Evolutionary conservation across 1,140 invertebrate genomes (phyloP), one percentile per base, ranked within the genome.

Genomic region (Pollicipes pollicipes): DNA sequence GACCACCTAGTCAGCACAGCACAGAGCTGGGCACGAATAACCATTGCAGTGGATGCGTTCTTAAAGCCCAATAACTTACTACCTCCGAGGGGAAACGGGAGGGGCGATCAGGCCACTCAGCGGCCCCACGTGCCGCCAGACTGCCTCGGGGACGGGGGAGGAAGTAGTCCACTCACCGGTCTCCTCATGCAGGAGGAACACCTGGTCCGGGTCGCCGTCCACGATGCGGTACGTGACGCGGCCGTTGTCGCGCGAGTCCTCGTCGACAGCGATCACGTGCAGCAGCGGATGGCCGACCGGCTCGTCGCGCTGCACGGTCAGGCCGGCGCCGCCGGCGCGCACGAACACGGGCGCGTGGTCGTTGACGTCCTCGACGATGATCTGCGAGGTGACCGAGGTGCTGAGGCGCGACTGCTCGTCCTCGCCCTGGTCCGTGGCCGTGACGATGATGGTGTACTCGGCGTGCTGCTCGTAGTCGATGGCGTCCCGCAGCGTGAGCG

Each of bases 261-360:
- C 83, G 79, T 98, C 95, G 0, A 88, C 82, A 0, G 95, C 95
- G 32, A 96, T 84, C 3, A 96, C 83, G 76, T 90, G 86, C 26
- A 88, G 82, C 16, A 95, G 78, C 13, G 84, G 78, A 72, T 84
- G 83, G 3, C 88, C 89, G 68, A 87, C 79, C 37, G 80, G 77
- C 71, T 81, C 81, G 75, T 83, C 83, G 72, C 84, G 83, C 71
- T 79, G 77, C 8, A 85, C 76, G 32, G 78, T 73, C 0, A 83
- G 75, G 24, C 75, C 72, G 16, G 73, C 74, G 17, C 75, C 73
- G 21, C 73, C 74, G 0, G 86, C 85, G 6, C 87, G 85, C 0
- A 92, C 85, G 78, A 95, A 94, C 70, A 84, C 82, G 0, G 93
- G 93, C 13, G 84, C 81, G 79, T 95, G 93, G 78, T 96, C 93